Conservation (phyloP, 2,797 vertebrate genomes). For the Fistularia tabacaria region DNA sequence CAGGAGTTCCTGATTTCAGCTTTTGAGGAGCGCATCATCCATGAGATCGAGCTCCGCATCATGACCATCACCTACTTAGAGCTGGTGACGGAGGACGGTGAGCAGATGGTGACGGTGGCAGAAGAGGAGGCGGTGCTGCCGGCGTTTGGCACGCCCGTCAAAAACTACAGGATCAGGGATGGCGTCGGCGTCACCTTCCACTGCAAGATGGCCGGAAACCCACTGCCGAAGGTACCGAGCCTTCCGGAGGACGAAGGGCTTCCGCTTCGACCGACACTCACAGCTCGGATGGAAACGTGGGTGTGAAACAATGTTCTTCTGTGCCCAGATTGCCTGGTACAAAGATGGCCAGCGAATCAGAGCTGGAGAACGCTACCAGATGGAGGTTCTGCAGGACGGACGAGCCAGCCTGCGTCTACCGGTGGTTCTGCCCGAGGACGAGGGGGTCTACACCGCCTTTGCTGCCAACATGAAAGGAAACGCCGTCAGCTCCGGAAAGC, state of each 20-base stretch:
- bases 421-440: constrained; percentile 90
- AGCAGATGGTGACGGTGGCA: constrained; percentile 83
- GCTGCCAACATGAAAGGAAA: constrained; percentile 91
- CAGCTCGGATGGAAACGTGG: no score
- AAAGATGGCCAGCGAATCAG: constrained; percentile 93
- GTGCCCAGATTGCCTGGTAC: constrained; percentile 88
- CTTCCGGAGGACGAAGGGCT: not conserved
- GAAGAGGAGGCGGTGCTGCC: constrained; percentile 84
- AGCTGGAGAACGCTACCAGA: constrained; percentile 82
- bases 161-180: constrained; percentile 93
- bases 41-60: constrained; percentile 94
- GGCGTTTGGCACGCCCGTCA: constrained; percentile 84
- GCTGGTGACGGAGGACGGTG: constrained; percentile 89
- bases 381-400: constrained; percentile 89
- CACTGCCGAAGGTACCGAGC: constrained; percentile 87
- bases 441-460: constrained; percentile 94
- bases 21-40: constrained; percentile 93
- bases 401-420: constrained; percentile 88
- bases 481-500: constrained; percentile 91
- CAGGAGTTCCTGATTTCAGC: constrained; percentile 95
- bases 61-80: constrained; percentile 89
- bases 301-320: no score
- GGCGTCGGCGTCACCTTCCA: constrained; percentile 94
- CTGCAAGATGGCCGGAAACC: constrained; percentile 88
- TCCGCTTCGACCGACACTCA: no score